phyloP scores from a whole-genome alignment of 1,140 invertebrate genomes.

The Drosophila sucinea region DNA sequence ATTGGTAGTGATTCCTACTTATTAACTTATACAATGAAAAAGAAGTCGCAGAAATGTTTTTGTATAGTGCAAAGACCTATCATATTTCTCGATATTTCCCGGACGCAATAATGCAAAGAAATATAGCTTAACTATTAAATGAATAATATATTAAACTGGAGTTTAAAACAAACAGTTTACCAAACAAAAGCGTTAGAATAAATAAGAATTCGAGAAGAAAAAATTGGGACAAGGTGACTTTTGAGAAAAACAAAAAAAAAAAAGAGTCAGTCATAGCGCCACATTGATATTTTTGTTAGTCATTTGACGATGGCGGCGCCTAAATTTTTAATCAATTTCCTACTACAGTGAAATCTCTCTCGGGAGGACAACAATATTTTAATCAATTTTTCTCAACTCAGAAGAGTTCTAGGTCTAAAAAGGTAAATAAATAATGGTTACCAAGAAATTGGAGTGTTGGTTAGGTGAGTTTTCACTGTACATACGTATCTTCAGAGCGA shows the following conservation, averaged over 20 bases:
- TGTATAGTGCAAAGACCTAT: not conserved
- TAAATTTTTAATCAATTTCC: conserved; percentile 39
- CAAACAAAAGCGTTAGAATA: not conserved
- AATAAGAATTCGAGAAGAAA: not conserved
- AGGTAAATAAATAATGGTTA: too few relatives aligned
- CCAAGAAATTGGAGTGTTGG: too few relatives aligned
- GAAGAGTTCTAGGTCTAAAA: too few relatives aligned
- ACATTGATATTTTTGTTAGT: not conserved
- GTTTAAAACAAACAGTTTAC: too few relatives aligned
- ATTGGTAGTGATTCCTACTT: conserved; percentile 20
- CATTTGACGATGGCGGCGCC: not conserved
- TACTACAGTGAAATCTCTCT: too few relatives aligned
- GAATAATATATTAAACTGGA: too few relatives aligned
- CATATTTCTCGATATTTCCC: not conserved
- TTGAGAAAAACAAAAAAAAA: not conserved
- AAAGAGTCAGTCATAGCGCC: not conserved
- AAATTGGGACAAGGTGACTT: not conserved
- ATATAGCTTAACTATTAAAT: too few relatives aligned
- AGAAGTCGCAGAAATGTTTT: conserved; percentile 6
- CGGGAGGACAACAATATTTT: too few relatives aligned
- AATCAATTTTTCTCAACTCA: too few relatives aligned
- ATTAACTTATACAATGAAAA: conserved; percentile 5
- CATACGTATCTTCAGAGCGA: conserved; percentile 17
- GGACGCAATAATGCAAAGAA: too few relatives aligned
- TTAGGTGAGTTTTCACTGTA: too few relatives aligned